A percentile compares a stretch with the other conserved stretches of the same genome.
phyloP scores from a whole-genome alignment of 2,113 vertebrate genomes.

The Nanorana parkeri region DNA sequence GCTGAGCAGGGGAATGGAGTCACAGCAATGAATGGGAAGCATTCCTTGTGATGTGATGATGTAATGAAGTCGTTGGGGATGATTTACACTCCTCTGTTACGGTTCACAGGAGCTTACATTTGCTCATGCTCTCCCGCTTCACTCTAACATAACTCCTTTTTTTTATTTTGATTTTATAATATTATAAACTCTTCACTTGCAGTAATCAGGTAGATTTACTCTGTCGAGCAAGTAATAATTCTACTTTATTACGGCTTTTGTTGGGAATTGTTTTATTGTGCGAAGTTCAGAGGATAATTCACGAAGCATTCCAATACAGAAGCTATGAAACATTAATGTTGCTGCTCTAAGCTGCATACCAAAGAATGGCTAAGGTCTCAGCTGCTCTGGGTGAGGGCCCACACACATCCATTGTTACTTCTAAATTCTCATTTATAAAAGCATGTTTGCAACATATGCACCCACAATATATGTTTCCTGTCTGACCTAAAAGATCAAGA shows the following conservation, averaged over 20 bases:
- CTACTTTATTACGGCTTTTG: conserved; percentile 50
- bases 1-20: conserved; percentile 14
- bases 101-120: conserved; percentile 53
- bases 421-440: not conserved
- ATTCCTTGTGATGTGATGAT: conserved; percentile 40
- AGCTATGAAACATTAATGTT: conserved; percentile 50
- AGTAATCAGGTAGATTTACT: conserved; percentile 56
- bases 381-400: not conserved
- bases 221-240: conserved; percentile 39
- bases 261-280: conserved; percentile 49
- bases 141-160: conserved; percentile 50
- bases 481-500: no score
- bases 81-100: conserved; percentile 30
- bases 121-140: conserved; percentile 31
- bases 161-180: conserved; percentile 52
- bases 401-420: not conserved
- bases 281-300: conserved; percentile 32
- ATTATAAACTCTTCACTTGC: conserved; percentile 53
- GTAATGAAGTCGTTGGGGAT: conserved; percentile 41
- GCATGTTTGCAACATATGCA: not conserved
- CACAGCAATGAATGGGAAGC: conserved; percentile 15
- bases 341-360: conserved; percentile 16
- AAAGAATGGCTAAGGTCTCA: not conserved
- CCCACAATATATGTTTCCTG: not conserved
- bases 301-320: conserved; percentile 43